Conservation (phyloP, 2,797 vertebrate genomes). For the Darevskia nairensis region DNA sequence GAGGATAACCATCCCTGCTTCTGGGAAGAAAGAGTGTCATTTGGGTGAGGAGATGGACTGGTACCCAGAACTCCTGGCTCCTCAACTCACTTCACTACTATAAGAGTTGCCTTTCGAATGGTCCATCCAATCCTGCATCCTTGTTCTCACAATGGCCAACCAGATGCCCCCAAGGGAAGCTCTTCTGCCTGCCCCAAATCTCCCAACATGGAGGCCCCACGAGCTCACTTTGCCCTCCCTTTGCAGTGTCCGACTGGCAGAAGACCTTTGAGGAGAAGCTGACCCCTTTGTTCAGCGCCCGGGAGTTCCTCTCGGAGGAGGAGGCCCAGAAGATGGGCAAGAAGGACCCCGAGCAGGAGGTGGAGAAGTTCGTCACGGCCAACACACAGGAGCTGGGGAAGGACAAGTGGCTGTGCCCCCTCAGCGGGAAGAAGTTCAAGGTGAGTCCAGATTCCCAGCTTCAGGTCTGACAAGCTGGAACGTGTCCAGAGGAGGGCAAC, state of each 20-base stretch:
- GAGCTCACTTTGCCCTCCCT: not conserved
- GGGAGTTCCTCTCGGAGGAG: slow-evolving; percentile 89
- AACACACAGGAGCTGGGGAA: slow-evolving; percentile 94
- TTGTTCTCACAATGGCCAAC: too few relatives aligned
- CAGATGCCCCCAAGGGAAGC: too few relatives aligned
- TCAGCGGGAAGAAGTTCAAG: slow-evolving; percentile 96
- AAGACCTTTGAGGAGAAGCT: slow-evolving; percentile 92
- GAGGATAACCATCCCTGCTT: not conserved
- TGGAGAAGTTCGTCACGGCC: slow-evolving; percentile 92
- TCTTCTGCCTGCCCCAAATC: too few relatives aligned
- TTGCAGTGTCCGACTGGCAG: slow-evolving; percentile 90
- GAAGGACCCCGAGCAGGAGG: slow-evolving; percentile 91
- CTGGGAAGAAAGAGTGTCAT: too few relatives aligned
- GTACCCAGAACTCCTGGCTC: not conserved
- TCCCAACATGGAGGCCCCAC: too few relatives aligned
- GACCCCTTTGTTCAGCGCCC: slow-evolving; percentile 84
- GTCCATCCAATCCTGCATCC: too few relatives aligned
- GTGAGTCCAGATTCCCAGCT: slow-evolving; percentile 58
- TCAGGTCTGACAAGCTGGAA: too few relatives aligned
- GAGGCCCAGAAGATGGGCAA: slow-evolving; percentile 92
- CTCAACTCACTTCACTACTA: too few relatives aligned
- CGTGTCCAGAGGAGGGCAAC: too few relatives aligned
- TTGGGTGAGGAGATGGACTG: not conserved
- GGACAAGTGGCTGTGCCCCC: slow-evolving; percentile 94
- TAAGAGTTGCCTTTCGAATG: too few relatives aligned